Evolutionary conservation across 2,797 vertebrate species (phyloP).

Genomic region (Dendrocincla tyrannina): DNA sequence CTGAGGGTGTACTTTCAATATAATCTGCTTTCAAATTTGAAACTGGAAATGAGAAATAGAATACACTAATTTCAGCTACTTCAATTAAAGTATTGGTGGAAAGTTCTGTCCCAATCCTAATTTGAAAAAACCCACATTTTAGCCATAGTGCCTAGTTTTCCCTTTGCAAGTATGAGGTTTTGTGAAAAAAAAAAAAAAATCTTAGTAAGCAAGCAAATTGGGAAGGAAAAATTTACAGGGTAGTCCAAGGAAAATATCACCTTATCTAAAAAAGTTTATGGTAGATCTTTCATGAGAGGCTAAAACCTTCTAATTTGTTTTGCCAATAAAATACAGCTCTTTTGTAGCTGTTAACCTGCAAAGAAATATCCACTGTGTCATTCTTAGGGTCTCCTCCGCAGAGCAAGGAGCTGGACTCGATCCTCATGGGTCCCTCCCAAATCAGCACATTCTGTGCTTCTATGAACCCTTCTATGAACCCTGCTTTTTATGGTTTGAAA

Average conservation of each 20-base stretch:
- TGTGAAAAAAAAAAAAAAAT: neutral
- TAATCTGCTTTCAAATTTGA: neutral
- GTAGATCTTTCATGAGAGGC: neutral
- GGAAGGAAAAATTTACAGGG: neutral
- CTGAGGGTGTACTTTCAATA: neutral
- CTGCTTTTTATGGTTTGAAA: neutral
- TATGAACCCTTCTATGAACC: neutral
- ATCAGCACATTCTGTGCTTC: neutral
- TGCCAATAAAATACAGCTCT: neutral
- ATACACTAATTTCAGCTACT: neutral
- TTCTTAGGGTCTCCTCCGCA: too few relatives aligned
- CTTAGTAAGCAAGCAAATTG: neutral
- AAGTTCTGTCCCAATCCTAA: neutral
- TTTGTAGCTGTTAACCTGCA: neutral
- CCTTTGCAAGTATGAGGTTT: neutral
- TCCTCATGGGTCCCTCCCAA: neutral
- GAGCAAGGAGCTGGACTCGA: neutral
- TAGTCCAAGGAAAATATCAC: neutral
- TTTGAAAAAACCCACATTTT: neutral
- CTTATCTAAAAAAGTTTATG: neutral
- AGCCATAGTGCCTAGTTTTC: neutral
- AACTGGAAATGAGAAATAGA: neutral
- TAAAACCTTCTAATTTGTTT: neutral
- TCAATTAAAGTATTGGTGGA: neutral
- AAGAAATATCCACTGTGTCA: neutral